Evolutionary conservation across 2,113 vertebrate species (phyloP), one percentile per base, ranked within the genome.

Genomic region (Paramormyrops kingsleyae): DNA sequence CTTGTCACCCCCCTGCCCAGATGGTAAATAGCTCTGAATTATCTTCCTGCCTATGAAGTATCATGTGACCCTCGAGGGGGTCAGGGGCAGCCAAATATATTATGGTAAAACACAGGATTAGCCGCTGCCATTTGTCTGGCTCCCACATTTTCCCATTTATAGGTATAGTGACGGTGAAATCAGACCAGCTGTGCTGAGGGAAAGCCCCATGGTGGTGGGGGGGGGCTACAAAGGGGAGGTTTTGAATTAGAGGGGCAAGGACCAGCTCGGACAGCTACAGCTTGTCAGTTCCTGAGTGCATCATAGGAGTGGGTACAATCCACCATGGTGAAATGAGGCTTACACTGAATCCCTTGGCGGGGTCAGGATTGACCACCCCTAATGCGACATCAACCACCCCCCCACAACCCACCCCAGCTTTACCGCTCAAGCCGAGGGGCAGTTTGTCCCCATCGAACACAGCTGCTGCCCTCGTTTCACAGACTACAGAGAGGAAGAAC

Each of bases 261-360:
- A 95, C 92, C 92, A 94, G 92, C 91, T 93, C 62, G 93, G 92
- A 91, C 92, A 93, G 93, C 90, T 91, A 93, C 95, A 95, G 94
- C 94, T 95, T 94, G 93, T 94, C 94, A 95, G 94, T 98, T 97
- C 98, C 97, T 97, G 97, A 98, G 97, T 97, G 95, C 97, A 95
- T 95, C 93, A 93, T 94, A 95, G 96, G 94, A 97, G 97, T 96
- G 96, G 96, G 96, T 95, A 95, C 95, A 97, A 97, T 97, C 97
- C 95, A 95, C 95, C 24, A 62, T 62, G 56, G 24, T n/a, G 56
- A 62, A 9, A 17, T 15, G 27, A 15, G 31, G 35, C 15, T 17
- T 66, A 3, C 94, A 94, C 94, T 94, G 94, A 92, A 95, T 95
- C 93, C 92, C 92, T 94, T 10, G 93, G 74, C 87, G 92, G 89